Conservation (phyloP, 2,888 invertebrate genomes). For the Chrysolina oricalcia region DNA sequence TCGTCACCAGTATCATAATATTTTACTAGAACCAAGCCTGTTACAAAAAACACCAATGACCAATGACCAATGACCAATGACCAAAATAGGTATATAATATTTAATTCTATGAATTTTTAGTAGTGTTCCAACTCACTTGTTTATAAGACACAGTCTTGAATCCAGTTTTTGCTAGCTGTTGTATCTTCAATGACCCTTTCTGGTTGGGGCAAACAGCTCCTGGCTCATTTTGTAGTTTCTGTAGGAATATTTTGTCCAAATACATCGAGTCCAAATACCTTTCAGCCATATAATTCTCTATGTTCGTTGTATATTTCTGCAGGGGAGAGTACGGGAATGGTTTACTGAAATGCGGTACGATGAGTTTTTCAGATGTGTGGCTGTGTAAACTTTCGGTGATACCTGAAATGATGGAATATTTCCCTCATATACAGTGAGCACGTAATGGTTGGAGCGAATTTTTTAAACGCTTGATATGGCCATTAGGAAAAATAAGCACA, state of each 20-base stretch:
- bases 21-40: too few species aligned
- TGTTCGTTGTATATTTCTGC: slow-evolving; percentile 69
- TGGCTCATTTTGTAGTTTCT: slow-evolving; percentile 63
- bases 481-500: too few species aligned
- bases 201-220: slow-evolving; percentile 69
- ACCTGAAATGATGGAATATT: slow-evolving; percentile 32
- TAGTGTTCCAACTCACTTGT: slow-evolving; percentile 16
- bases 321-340: slow-evolving; percentile 65
- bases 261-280: slow-evolving; percentile 71
- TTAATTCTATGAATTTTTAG: too few species aligned
- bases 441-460: too few species aligned
- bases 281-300: slow-evolving; percentile 69
- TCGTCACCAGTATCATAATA: too few species aligned
- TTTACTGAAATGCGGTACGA: slow-evolving; percentile 60
- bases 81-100: too few species aligned
- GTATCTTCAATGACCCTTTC: slow-evolving; percentile 44
- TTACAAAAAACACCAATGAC: too few species aligned
- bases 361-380: slow-evolving; percentile 59
- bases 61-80: too few species aligned
- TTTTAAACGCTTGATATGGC: too few species aligned
- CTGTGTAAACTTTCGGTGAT: slow-evolving; percentile 65
- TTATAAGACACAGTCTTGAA: slow-evolving; percentile 26
- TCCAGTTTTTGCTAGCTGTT: slow-evolving; percentile 34
- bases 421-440: too few species aligned
- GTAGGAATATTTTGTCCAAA: slow-evolving; percentile 71